Conservation (phyloP, 2,797 vertebrate species). For the Melanotaenia pygmaea region DNA sequence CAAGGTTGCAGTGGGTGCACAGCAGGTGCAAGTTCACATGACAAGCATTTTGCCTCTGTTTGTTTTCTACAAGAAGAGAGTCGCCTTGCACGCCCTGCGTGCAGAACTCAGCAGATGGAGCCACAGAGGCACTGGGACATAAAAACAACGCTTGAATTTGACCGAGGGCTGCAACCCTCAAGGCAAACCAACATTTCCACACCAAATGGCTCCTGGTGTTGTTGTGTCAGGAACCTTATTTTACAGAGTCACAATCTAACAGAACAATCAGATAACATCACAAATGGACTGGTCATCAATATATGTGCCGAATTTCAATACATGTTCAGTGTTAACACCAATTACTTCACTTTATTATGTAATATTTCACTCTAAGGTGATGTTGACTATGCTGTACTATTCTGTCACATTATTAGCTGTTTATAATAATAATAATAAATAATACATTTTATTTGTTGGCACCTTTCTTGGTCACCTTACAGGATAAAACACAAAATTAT, state of each 20-base stretch:
- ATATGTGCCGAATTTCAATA: background rate
- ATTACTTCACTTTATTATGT: too few species aligned
- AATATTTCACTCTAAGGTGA: too few species aligned
- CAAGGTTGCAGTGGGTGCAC: constrained; percentile 28
- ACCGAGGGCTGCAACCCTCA: background rate
- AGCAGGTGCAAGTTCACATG: constrained; percentile 45
- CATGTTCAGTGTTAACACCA: background rate
- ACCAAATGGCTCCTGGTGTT: background rate
- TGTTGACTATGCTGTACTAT: too few species aligned
- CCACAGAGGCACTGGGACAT: background rate
- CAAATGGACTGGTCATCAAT: background rate
- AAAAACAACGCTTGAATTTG: background rate
- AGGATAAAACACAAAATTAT: too few species aligned
- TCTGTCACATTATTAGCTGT: background rate
- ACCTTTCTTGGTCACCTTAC: too few species aligned
- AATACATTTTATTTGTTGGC: too few species aligned
- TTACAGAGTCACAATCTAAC: background rate
- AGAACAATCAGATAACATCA: background rate
- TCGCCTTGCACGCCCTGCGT: background rate
- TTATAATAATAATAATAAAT: too few species aligned
- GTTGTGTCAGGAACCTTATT: background rate
- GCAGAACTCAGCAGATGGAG: constrained; percentile 3
- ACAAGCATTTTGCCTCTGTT: constrained; percentile 25
- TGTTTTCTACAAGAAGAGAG: constrained; percentile 25
- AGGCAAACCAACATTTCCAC: background rate